Evolutionary conservation across 2,888 invertebrate genomes (phyloP).

Genomic region (Drosophila testacea): DNA sequence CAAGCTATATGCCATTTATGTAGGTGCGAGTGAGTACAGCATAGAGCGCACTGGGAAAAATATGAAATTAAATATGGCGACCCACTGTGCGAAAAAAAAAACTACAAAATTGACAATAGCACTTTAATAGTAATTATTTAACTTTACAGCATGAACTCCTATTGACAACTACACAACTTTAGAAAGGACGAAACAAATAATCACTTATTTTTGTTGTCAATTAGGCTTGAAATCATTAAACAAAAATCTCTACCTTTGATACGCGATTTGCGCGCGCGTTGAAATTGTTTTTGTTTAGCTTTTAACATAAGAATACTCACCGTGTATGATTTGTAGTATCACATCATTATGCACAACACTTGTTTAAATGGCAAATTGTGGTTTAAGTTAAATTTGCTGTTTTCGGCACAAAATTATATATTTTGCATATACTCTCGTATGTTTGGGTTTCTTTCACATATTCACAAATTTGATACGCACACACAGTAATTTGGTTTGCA

Average conservation of each 20-base stretch:
- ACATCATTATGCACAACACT: constrained; percentile 64
- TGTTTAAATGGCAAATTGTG: constrained; percentile 38
- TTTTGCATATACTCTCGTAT: constrained; percentile 40
- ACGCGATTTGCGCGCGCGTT: constrained; percentile 63
- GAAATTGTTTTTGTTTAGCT: constrained; percentile 24
- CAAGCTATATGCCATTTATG: constrained; percentile 45
- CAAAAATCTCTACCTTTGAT: background rate
- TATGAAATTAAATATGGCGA: constrained; percentile 78
- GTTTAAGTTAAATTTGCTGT: constrained; percentile 24
- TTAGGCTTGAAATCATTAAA: background rate
- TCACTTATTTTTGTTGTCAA: background rate
- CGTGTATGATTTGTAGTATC: constrained; percentile 43
- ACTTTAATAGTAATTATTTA: constrained; percentile 37
- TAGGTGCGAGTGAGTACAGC: constrained; percentile 52
- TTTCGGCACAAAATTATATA: constrained; percentile 33
- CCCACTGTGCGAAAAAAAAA: constrained; percentile 59
- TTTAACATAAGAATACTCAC: constrained; percentile 51
- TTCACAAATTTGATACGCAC: constrained; percentile 27
- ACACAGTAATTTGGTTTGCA: constrained; percentile 30
- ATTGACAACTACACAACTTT: background rate
- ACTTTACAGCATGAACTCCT: constrained; percentile 12
- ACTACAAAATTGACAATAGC: constrained; percentile 12
- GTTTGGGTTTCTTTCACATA: constrained; percentile 45
- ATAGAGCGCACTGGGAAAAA: constrained; percentile 48
- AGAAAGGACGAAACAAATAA: background rate